Evolutionary conservation across 1,140 invertebrate genomes (phyloP).

Genomic region (Orius insidiosus): DNA sequence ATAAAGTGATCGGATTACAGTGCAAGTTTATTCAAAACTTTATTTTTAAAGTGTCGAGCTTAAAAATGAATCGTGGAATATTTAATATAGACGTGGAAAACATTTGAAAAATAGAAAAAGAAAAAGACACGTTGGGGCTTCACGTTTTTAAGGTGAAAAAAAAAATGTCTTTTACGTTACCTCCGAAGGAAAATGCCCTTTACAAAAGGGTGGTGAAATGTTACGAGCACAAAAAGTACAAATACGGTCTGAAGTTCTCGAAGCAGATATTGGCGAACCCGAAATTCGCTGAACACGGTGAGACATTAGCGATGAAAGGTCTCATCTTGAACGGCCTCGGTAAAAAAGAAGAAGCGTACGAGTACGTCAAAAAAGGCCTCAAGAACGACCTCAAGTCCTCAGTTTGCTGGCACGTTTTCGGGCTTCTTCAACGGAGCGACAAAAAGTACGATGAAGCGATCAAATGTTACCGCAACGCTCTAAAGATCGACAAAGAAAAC

Average conservation of each 20-base stretch:
- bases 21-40: no score
- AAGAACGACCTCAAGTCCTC: conserved; percentile 94
- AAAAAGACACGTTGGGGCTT: no score
- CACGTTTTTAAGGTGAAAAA: no score
- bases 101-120: no score
- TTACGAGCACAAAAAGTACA: conserved; percentile 99
- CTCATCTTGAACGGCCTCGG: conserved; percentile 93
- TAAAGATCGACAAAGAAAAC: conserved; percentile 98
- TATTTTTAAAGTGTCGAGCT: no score
- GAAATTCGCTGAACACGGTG: conserved; percentile 95
- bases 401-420: conserved; percentile 99
- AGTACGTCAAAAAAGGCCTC: conserved; percentile 85
- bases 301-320: conserved; percentile 99
- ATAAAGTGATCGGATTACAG: no score
- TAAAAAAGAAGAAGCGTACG: conserved; percentile 94
- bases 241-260: conserved; percentile 97
- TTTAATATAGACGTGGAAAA: no score
- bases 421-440: conserved; percentile 83
- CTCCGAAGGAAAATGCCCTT: conserved; percentile 95
- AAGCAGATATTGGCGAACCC: conserved; percentile 97
- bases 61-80: no score
- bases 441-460: conserved; percentile 99
- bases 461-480: conserved; percentile 96
- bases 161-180: conserved; percentile 23
- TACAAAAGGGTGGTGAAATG: conserved; percentile 99